A percentile compares a stretch with the other conserved stretches of the same genome.
Conservation (phyloP, 2,797 vertebrate species). For the Crax fasciolata region DNA sequence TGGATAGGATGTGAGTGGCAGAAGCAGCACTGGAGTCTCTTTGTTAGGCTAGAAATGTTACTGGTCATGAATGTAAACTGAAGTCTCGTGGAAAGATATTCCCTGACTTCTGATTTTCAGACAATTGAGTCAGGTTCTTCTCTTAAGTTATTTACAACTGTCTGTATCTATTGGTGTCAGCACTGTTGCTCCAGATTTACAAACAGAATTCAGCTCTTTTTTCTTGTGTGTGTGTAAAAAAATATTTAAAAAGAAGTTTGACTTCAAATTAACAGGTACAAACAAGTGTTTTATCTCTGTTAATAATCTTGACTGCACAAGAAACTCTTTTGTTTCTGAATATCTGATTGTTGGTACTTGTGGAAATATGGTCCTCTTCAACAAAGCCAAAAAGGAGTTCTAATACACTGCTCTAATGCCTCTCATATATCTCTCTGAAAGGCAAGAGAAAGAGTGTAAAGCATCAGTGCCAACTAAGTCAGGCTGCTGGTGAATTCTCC, state of each 20-base stretch:
- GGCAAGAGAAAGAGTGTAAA: constrained; percentile 53
- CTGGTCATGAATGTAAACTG: neutral
- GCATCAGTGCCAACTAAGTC: constrained; percentile 62
- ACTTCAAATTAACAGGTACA: constrained; percentile 43
- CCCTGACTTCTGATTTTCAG: constrained; percentile 12
- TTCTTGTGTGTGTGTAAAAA: neutral
- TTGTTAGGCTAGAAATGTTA: neutral
- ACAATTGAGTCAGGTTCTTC: neutral
- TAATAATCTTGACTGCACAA: constrained; percentile 23
- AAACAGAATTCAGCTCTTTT: constrained; percentile 7
- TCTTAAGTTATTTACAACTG: neutral
- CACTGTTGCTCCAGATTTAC: constrained; percentile 10
- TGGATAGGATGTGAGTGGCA: neutral
- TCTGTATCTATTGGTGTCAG: neutral
- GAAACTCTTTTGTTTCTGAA: constrained; percentile 48
- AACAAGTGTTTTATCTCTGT: constrained; percentile 29
- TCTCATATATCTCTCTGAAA: constrained; percentile 72
- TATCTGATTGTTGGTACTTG: constrained; percentile 63
- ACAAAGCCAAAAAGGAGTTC: constrained; percentile 57
- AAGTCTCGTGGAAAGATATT: neutral
- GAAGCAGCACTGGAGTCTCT: neutral
- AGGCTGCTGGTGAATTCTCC: constrained; percentile 64
- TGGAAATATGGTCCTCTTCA: constrained; percentile 42
- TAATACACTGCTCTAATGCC: constrained; percentile 62
- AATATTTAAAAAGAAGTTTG: neutral